These are phyloP conservation scores for Lacerta viridis DNA, from an alignment of 2,797 vertebrate genomes.

Conservation along the genomic window DNA sequence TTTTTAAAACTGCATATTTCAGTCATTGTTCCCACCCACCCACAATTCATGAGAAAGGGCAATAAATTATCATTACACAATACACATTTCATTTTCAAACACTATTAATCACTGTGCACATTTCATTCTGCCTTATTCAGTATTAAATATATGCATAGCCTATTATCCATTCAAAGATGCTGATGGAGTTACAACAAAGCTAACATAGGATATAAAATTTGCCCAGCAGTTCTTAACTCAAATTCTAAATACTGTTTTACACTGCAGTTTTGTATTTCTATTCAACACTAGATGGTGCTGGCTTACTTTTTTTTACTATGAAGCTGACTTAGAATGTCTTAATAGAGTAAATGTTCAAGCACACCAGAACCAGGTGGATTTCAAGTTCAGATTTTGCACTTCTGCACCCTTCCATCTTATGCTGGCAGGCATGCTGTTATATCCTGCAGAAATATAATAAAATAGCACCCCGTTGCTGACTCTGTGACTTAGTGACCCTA, in stretches of 20 bases:
- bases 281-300: constrained; percentile 80
- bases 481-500: constrained; percentile 22
- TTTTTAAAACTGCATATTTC: neutral
- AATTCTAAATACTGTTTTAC: neutral
- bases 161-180: neutral
- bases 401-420: neutral
- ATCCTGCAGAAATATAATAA: constrained; percentile 34
- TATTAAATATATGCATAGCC: neutral
- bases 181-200: neutral
- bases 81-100: neutral
- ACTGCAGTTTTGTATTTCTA: neutral
- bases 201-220: neutral
- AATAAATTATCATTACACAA: neutral
- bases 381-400: neutral
- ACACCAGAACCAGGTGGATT: neutral
- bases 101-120: neutral
- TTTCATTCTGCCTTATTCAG: neutral
- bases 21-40: neutral
- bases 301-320: constrained; percentile 64
- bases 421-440: constrained; percentile 16
- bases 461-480: neutral
- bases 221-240: neutral
- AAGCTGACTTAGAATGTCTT: neutral
- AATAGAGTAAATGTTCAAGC: constrained; percentile 12
- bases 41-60: neutral